phyloP scores from a whole-genome alignment of 2,888 invertebrate species.

The Carabus problematicus region DNA sequence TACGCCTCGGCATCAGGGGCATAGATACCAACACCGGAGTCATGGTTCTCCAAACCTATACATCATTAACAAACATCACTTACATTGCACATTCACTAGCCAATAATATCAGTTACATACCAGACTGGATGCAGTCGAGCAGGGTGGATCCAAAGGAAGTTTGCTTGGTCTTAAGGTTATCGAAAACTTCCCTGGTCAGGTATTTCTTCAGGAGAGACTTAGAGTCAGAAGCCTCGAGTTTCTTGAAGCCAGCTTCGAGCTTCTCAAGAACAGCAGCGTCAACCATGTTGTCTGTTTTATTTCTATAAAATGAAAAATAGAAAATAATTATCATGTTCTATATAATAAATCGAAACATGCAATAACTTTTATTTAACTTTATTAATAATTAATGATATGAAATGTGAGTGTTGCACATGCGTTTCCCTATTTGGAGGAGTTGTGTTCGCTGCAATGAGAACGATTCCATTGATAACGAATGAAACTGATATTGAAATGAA shows the following conservation, averaged over 20 bases:
- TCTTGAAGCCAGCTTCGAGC: slow-evolving; percentile 89
- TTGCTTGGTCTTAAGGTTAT: slow-evolving; percentile 90
- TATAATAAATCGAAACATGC: too few species aligned
- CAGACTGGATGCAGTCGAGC: slow-evolving; percentile 94
- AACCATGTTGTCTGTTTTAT: slow-evolving; percentile 80
- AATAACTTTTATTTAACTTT: neutral
- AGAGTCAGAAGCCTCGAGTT: slow-evolving; percentile 87
- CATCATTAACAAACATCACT: slow-evolving; percentile 45
- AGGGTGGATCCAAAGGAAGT: slow-evolving; percentile 93
- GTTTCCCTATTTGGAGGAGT: slow-evolving; percentile 19
- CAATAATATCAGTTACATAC: slow-evolving; percentile 58
- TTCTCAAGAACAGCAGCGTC: slow-evolving; percentile 91
- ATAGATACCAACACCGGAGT: slow-evolving; percentile 96
- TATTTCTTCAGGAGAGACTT: slow-evolving; percentile 97
- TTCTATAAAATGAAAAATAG: slow-evolving; percentile 64
- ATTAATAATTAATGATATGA: slow-evolving; percentile 7
- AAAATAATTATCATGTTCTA: neutral
- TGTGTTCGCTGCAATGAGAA: slow-evolving; percentile 1
- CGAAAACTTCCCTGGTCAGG: slow-evolving; percentile 89
- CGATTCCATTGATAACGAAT: slow-evolving; percentile 4
- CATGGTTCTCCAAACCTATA: slow-evolving; percentile 90
- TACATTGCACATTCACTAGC: neutral
- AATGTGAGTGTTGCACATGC: slow-evolving; percentile 22
- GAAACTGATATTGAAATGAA: slow-evolving; percentile 6
- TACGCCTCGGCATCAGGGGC: slow-evolving; percentile 97